Evolutionary conservation across 2,888 invertebrate genomes (phyloP).

Genomic region (Erebia epiphron): DNA sequence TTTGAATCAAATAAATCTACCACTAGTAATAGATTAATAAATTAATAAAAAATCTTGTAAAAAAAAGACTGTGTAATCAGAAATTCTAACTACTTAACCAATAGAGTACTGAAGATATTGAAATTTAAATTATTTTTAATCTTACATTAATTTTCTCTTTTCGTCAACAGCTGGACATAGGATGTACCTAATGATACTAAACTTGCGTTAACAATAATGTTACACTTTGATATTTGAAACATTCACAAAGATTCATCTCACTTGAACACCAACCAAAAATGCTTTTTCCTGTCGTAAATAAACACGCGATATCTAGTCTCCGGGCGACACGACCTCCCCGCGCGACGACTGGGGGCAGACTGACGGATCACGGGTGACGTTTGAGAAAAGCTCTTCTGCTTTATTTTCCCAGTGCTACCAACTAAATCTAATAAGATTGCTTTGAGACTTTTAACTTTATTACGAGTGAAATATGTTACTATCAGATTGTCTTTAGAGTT

Average conservation of each 20-base stretch:
- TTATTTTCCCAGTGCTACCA: constrained; percentile 16
- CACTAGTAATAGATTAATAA: too few species aligned
- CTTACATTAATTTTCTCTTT: too few species aligned
- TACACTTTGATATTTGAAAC: not conserved
- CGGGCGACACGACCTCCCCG: not conserved
- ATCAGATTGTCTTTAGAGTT: not conserved
- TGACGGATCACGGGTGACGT: constrained; percentile 12
- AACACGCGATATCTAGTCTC: not conserved
- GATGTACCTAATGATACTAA: too few species aligned
- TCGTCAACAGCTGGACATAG: too few species aligned
- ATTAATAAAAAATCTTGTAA: too few species aligned
- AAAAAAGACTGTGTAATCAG: too few species aligned
- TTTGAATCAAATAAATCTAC: too few species aligned
- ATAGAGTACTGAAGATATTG: too few species aligned
- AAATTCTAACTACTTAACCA: too few species aligned
- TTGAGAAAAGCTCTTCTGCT: constrained; percentile 12
- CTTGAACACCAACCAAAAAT: not conserved
- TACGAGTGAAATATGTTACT: not conserved
- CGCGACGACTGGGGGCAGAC: not conserved
- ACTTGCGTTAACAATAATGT: not conserved
- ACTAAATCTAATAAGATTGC: not conserved
- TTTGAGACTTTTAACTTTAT: not conserved
- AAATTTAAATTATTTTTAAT: not conserved
- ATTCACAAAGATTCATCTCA: constrained; percentile 7
- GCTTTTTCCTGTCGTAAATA: not conserved